These are phyloP conservation scores for Pyralis farinalis DNA, from an alignment of 2,888 invertebrate genomes.

Conservation along the genomic window DNA sequence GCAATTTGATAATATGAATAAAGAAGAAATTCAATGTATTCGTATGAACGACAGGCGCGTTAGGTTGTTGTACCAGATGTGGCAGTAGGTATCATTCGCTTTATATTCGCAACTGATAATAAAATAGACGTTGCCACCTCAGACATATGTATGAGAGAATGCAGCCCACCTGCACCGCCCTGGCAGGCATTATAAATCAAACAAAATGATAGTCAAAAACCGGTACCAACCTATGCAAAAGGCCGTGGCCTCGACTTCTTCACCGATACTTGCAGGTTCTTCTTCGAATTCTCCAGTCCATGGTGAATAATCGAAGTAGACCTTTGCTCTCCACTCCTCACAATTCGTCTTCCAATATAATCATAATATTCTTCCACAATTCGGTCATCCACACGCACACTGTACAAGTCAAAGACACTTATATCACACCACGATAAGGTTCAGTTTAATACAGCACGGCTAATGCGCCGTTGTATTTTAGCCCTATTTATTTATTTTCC, in stretches of 20 bases:
- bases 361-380: slow-evolving; percentile 49
- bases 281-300: slow-evolving; percentile 65
- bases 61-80: no score
- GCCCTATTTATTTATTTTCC: slow-evolving; percentile 77
- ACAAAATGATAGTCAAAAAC: slow-evolving; percentile 78
- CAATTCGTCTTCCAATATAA: slow-evolving; percentile 41
- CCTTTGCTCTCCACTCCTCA: slow-evolving; percentile 44
- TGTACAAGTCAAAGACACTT: slow-evolving; percentile 44
- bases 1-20: no score
- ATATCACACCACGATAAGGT: slow-evolving; percentile 45
- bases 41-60: no score
- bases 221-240: slow-evolving; percentile 79
- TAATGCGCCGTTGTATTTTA: slow-evolving; percentile 54
- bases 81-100: no score
- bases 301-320: slow-evolving; percentile 43
- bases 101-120: no score
- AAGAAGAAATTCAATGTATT: no score
- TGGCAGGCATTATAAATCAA: slow-evolving; percentile 64
- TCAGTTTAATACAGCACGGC: slow-evolving; percentile 40
- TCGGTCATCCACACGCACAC: slow-evolving; percentile 36
- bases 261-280: slow-evolving; percentile 53
- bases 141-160: slow-evolving; percentile 21
- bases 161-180: slow-evolving; percentile 45
- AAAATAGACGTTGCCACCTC: no score
- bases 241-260: slow-evolving; percentile 68